Conservation (phyloP, 2,113 vertebrate genomes). For the Atractosteus spatula region DNA sequence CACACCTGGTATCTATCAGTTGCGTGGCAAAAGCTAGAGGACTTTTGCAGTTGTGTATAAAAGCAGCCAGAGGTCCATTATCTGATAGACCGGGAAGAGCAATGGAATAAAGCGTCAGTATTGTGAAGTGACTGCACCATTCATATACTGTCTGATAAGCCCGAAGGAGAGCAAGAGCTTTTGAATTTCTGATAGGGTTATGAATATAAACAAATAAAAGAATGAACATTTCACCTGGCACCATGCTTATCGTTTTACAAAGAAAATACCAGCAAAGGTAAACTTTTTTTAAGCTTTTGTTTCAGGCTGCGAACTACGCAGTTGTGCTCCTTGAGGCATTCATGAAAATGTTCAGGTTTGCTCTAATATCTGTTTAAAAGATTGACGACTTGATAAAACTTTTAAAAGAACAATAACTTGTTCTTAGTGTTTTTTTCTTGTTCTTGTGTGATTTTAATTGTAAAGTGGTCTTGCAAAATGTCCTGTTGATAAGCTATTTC, state of each 20-base stretch:
- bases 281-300: conserved; percentile 65
- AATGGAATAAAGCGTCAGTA: conserved; percentile 59
- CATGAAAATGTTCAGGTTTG: neutral
- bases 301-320: conserved; percentile 52
- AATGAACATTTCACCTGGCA: conserved; percentile 76
- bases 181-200: conserved; percentile 74
- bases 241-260: conserved; percentile 69
- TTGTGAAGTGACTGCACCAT: conserved; percentile 71
- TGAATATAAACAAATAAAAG: conserved; percentile 78
- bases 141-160: conserved; percentile 75
- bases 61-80: conserved; percentile 71
- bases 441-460: neutral
- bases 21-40: too few relatives aligned
- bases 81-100: conserved; percentile 66
- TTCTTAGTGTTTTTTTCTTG: neutral
- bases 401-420: neutral
- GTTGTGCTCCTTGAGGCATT: neutral
- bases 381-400: neutral
- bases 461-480: neutral
- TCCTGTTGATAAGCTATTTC: neutral
- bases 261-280: conserved; percentile 75
- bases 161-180: conserved; percentile 62
- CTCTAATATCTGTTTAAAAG: neutral
- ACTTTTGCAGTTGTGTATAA: conserved; percentile 67
- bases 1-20: too few relatives aligned